Evolutionary conservation across 2,797 vertebrate species (phyloP).

Genomic region (Brachyalestes nurse): DNA sequence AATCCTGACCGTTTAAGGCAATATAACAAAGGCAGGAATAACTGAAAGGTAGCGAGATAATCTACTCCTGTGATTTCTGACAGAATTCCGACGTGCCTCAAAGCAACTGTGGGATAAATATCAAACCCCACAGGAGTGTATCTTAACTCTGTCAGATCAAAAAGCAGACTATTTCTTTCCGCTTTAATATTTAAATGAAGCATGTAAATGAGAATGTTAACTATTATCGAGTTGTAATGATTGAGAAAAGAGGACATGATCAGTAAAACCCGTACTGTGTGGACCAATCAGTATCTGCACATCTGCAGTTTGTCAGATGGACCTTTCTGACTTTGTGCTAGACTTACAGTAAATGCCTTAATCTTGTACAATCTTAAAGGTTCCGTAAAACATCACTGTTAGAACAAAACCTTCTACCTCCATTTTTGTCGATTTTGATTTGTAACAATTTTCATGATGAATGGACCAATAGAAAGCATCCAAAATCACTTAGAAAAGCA

Average conservation of each 20-base stretch:
- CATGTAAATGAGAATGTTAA: background rate
- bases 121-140: background rate
- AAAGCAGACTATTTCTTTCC: background rate
- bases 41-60: background rate
- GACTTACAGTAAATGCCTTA: background rate
- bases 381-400: background rate
- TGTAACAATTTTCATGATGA: too few species aligned
- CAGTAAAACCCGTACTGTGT: background rate
- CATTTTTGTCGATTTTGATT: too few species aligned
- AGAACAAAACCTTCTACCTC: too few species aligned
- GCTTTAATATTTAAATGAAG: background rate
- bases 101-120: constrained; percentile 3
- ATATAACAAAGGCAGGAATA: background rate
- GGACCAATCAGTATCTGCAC: background rate
- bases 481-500: background rate
- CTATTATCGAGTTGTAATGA: too few species aligned
- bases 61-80: background rate
- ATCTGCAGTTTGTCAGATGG: background rate
- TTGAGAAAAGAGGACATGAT: background rate
- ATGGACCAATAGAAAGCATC: too few species aligned
- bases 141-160: background rate
- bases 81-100: background rate
- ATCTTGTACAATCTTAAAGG: background rate
- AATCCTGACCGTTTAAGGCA: background rate
- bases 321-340: background rate